Base-by-base conservation (phyloP, 2,797 vertebrate species). In the Adrianichthys oophorus region DNA sequence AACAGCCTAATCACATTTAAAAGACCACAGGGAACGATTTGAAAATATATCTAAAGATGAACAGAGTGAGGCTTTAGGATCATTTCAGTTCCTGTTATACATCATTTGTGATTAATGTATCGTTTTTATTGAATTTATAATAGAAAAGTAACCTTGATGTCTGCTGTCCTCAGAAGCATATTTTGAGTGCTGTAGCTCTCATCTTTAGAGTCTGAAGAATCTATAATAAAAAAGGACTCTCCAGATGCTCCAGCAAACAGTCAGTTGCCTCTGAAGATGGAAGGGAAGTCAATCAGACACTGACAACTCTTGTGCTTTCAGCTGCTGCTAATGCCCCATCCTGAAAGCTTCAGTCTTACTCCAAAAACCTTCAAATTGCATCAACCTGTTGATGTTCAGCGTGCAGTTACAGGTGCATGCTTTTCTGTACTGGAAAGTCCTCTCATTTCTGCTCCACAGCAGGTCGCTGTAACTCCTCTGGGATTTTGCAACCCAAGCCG, bases 241-340 rank as follows among this genome's bases (percentile, higher is more conserved):
- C 52, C 59, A 41, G 56, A 50, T n/a, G 49, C 48, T 72, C 58
- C 41, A 62, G 42, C 21, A 51, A 49, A 48, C 15, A 18, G 56
- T 55, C 60, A 63, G 68, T 51, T 68, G 47, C 32, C 18, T 64
- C 59, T 54, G 53, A 65, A 65, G 44, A 52, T 53, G 50, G 60
- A 37, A 37, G 32, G 32, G 13, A 37, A 37, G 32, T 37, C 10
- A 37, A 37, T 37, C 10, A 37, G 32, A 37, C 32, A 37, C 32
- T 4, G 32, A 37, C 32, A 37, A 10, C 32, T 37, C 32, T 13
- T 3, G 32, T 10, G 10, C 10, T 37, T 37, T 10, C 32, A 37
- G 32, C 10, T 37, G 32, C 32, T 12, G 32, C 32, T 37, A 10
- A 3, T 13, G 32, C 10, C 32, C 32, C 32, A 10, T 37, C 32